A percentile compares a stretch with the other conserved stretches of the same genome.
Conservation (phyloP, 2,797 vertebrate genomes). For the Danio tinwini region DNA sequence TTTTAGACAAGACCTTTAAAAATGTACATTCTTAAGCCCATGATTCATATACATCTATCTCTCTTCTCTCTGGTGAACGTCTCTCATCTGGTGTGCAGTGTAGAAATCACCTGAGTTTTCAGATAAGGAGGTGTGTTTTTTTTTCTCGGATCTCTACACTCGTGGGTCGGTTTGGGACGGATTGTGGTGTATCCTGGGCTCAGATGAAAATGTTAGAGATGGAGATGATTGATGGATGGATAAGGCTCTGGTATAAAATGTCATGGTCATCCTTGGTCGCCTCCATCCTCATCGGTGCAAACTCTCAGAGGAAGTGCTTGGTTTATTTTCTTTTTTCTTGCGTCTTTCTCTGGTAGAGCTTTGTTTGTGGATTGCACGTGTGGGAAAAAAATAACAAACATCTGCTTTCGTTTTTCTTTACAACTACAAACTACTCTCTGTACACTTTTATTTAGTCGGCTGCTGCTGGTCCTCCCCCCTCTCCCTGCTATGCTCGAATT, state of each 20-base stretch:
- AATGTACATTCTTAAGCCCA: slow-evolving; percentile 72
- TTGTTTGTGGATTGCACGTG: slow-evolving; percentile 66
- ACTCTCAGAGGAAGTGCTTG: slow-evolving; percentile 40
- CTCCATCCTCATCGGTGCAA: slow-evolving; percentile 55
- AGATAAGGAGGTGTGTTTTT: slow-evolving; percentile 64
- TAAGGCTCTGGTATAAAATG: slow-evolving; percentile 81
- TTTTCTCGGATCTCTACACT: slow-evolving; percentile 51
- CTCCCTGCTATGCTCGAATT: slow-evolving; percentile 62
- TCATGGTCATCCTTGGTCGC: slow-evolving; percentile 75
- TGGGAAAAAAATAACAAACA: slow-evolving; percentile 25
- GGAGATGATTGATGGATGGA: slow-evolving; percentile 56
- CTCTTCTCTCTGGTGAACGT: slow-evolving; percentile 40
- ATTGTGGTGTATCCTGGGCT: slow-evolving; percentile 49
- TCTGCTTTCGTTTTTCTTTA: slow-evolving; percentile 56
- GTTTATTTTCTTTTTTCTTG: slow-evolving; percentile 15
- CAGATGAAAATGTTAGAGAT: slow-evolving; percentile 43
- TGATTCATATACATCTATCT: slow-evolving; percentile 52
- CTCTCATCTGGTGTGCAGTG: slow-evolving; percentile 77
- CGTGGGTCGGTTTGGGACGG: slow-evolving; percentile 22
- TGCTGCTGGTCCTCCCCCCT: slow-evolving; percentile 61
- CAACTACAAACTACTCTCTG: slow-evolving; percentile 54
- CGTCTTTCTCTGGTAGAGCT: slow-evolving; percentile 53
- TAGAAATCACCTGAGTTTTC: slow-evolving; percentile 93
- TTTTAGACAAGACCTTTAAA: slow-evolving; percentile 39
- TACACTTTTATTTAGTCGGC: slow-evolving; percentile 59